A percentile compares a stretch with the other conserved stretches of the same genome.
phyloP scores from a whole-genome alignment of 2,888 invertebrate genomes.

The Sphaerophoria rueppellii region DNA sequence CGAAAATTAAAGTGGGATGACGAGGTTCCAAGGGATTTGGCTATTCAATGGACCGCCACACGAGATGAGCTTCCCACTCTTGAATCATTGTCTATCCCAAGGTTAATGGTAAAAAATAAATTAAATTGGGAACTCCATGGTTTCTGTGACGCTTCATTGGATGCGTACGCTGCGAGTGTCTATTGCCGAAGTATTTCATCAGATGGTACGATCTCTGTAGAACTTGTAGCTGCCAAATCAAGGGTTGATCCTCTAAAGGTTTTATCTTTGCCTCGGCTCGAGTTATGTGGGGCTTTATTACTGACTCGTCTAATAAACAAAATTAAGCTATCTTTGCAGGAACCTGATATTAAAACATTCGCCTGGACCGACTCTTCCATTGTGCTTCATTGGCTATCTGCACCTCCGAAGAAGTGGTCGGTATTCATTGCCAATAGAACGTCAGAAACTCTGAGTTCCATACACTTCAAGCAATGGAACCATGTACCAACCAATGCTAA shows the following conservation, averaged over 20 bases:
- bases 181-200: background rate
- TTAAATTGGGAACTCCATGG: conserved; percentile 10
- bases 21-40: background rate
- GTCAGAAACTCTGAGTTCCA: background rate
- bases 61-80: background rate
- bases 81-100: background rate
- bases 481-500: background rate
- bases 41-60: background rate
- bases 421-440: conserved; percentile 7
- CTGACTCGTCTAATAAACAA: background rate
- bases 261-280: background rate
- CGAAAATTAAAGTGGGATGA: background rate
- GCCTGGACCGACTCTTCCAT: conserved; percentile 12
- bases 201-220: background rate
- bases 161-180: background rate
- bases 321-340: conserved; percentile 7
- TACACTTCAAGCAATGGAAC: background rate
- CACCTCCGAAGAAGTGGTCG: conserved; percentile 17
- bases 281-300: background rate
- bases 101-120: background rate
- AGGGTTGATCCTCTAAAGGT: conserved; percentile 6
- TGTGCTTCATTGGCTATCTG: conserved; percentile 9
- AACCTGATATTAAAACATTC: background rate
- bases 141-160: conserved; percentile 8
- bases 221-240: background rate